These are phyloP conservation scores for Lycia hirtaria DNA, from an alignment of 2,888 invertebrate genomes.

Conservation along the genomic window DNA sequence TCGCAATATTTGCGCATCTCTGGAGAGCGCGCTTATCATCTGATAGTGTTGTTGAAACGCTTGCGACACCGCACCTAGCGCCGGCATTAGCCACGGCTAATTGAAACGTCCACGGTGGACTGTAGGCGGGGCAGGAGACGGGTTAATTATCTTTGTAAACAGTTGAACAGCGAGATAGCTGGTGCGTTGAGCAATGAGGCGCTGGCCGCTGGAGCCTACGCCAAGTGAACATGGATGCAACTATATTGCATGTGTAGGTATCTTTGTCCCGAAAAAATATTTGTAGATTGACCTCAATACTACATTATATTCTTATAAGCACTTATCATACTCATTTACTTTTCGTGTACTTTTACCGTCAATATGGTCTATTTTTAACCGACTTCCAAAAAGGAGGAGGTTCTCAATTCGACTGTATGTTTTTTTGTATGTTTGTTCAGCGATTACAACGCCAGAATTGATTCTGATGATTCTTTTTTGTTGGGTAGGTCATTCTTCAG, in stretches of 20 bases:
- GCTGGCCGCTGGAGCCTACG: conserved; percentile 61
- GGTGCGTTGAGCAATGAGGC: conserved; percentile 56
- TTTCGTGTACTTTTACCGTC: too few species aligned
- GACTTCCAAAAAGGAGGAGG: too few species aligned
- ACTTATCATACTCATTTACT: too few species aligned
- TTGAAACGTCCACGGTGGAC: conserved; percentile 65
- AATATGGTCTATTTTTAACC: too few species aligned
- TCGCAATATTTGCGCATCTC: conserved; percentile 58
- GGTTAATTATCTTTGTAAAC: conserved; percentile 68
- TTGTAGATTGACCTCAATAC: too few species aligned
- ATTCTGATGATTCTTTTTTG: too few species aligned
- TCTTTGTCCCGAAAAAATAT: not conserved
- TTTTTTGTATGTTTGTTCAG: too few species aligned
- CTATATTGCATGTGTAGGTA: not conserved
- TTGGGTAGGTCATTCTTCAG: too few species aligned
- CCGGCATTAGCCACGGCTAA: conserved; percentile 61
- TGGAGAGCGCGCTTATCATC: conserved; percentile 52
- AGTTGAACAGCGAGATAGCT: conserved; percentile 53
- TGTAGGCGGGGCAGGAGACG: conserved; percentile 62
- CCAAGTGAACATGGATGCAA: conserved; percentile 38
- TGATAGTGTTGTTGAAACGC: conserved; percentile 56
- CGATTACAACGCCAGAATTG: too few species aligned
- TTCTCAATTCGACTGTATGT: too few species aligned
- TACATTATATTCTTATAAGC: too few species aligned
- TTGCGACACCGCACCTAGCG: conserved; percentile 52